phyloP scores from a whole-genome alignment of 2,888 invertebrate genomes.

The Ectobius pallidus region DNA sequence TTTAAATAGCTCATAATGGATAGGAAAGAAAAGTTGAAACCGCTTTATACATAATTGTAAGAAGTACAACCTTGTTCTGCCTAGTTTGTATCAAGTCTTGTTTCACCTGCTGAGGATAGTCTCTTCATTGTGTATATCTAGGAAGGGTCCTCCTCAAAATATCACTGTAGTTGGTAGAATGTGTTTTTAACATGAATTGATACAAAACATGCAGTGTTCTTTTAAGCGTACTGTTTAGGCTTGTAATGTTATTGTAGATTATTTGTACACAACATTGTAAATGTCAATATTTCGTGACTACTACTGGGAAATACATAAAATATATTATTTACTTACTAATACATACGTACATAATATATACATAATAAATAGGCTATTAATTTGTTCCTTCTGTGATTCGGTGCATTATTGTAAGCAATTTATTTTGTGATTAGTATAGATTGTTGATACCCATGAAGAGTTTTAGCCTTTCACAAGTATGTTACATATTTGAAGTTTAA shows the following conservation, averaged over 20 bases:
- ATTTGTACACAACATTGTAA: constrained; percentile 28
- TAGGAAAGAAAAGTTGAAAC: background rate
- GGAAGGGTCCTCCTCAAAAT: background rate
- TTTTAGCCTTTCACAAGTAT: background rate
- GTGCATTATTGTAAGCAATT: constrained; percentile 28
- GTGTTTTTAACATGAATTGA: constrained; percentile 16
- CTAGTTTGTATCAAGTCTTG: constrained; percentile 30
- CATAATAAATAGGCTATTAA: constrained; percentile 17
- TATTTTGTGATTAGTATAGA: background rate
- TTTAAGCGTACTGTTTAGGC: constrained; percentile 24
- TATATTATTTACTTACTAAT: constrained; percentile 31
- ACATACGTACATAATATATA: constrained; percentile 6
- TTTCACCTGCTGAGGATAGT: background rate
- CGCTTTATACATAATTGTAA: constrained; percentile 29
- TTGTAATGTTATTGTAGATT: constrained; percentile 30
- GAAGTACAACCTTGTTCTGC: constrained; percentile 30
- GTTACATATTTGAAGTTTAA: constrained; percentile 1
- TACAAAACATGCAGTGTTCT: constrained; percentile 16
- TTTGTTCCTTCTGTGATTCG: constrained; percentile 38
- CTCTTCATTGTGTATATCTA: background rate
- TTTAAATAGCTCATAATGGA: constrained; percentile 13
- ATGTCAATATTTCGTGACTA: constrained; percentile 21
- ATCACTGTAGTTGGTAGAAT: constrained; percentile 7
- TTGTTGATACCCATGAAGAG: background rate
- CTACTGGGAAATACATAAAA: constrained; percentile 10